These are phyloP conservation scores for Capitulum mitella DNA, from an alignment of 2,888 invertebrate species.

Conservation along the genomic window DNA sequence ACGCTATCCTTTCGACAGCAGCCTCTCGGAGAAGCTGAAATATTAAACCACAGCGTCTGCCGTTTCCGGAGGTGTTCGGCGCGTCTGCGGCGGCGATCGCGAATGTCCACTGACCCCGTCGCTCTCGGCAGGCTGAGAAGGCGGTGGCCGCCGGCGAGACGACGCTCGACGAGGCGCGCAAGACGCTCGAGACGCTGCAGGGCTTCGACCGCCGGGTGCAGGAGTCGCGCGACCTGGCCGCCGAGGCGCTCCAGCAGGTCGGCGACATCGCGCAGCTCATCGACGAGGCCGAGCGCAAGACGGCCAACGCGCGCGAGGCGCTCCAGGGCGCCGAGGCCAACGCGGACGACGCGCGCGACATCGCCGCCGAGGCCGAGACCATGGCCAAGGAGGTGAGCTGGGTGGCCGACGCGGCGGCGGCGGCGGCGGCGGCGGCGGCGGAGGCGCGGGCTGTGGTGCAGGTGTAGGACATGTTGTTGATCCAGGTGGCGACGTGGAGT, in stretches of 20 bases:
- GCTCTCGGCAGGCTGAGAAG: constrained; percentile 58
- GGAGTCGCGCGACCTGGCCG: constrained; percentile 70
- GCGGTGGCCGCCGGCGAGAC: constrained; percentile 79
- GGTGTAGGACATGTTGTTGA: too few species aligned
- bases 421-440: too few species aligned
- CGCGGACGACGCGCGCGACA: constrained; percentile 62
- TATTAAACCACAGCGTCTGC: too few species aligned
- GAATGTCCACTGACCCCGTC: too few species aligned
- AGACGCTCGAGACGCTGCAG: constrained; percentile 68
- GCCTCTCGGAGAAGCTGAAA: too few species aligned
- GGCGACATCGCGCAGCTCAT: constrained; percentile 66
- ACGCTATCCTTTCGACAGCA: too few species aligned
- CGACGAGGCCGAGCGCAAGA: constrained; percentile 60
- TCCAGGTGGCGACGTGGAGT: too few species aligned
- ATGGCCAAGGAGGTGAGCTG: constrained; percentile 64
- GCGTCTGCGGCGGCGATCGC: too few species aligned
- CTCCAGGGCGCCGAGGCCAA: constrained; percentile 68
- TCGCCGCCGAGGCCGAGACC: constrained; percentile 69
- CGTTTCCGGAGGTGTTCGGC: too few species aligned
- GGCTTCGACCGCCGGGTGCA: constrained; percentile 86
- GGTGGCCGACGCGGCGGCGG: too few species aligned
- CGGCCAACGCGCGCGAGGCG: constrained; percentile 61
- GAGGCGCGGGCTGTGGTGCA: too few species aligned
- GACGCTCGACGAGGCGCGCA: constrained; percentile 68
- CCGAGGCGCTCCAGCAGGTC: constrained; percentile 65